Percentiles rank a stretch among this genome's conserved stretches.
Evolutionary conservation across 2,113 vertebrate genomes (phyloP).

Genomic region (Phalacrocorax aristotelis): DNA sequence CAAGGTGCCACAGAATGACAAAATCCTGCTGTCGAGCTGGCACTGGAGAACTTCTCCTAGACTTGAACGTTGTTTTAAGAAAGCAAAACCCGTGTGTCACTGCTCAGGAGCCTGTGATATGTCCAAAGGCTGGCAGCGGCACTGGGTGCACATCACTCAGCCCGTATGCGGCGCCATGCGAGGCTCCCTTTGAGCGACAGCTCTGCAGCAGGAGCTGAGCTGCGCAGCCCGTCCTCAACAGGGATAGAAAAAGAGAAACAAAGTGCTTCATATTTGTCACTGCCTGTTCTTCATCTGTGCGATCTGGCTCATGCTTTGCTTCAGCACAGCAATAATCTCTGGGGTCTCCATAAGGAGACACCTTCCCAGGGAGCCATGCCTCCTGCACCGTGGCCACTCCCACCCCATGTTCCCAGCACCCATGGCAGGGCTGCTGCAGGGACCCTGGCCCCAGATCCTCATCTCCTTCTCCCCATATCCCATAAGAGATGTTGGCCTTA

Average conservation of each 20-base stretch:
- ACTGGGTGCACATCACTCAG: not conserved
- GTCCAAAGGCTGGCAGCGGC: not conserved
- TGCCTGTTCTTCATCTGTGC: not conserved
- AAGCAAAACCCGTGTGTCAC: not conserved
- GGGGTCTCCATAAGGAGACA: not conserved
- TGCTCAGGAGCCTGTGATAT: not conserved
- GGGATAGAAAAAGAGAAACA: not conserved
- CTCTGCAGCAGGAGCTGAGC: not conserved
- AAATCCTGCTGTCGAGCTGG: not conserved
- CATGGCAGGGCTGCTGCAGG: not conserved
- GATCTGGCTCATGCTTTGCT: rapidly evolving
- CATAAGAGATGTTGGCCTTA: not conserved
- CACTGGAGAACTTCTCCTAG: not conserved
- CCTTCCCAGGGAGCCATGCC: rapidly evolving
- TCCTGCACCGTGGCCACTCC: rapidly evolving
- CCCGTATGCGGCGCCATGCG: rapidly evolving
- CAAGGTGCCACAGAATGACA: not conserved
- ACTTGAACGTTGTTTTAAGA: not conserved
- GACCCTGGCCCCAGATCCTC: not conserved
- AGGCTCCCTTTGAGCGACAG: not conserved
- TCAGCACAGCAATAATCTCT: not conserved
- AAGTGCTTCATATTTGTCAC: not conserved
- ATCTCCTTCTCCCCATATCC: not conserved
- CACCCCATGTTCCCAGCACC: not conserved
- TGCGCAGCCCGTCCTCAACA: not conserved